Evolutionary conservation across 2,797 vertebrate species (phyloP).

Genomic region (Cottoperca gobio): DNA sequence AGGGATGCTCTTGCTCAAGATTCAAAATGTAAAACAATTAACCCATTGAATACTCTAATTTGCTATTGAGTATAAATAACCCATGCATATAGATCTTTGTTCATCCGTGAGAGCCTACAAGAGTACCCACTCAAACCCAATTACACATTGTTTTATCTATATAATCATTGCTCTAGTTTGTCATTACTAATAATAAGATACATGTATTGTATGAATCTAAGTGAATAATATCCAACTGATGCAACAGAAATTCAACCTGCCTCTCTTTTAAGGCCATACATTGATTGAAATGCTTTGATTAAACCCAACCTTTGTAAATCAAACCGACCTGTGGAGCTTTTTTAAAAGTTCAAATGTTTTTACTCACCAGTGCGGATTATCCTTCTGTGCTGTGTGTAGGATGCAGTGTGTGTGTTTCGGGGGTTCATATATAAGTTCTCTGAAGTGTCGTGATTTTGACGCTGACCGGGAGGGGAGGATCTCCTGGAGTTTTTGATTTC

Average conservation of each 20-base stretch:
- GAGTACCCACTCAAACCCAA: background rate
- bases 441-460: slow-evolving; percentile 50
- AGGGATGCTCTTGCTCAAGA: background rate
- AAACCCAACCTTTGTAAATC: background rate
- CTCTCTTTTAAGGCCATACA: background rate
- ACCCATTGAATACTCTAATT: background rate
- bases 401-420: background rate
- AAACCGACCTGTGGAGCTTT: background rate
- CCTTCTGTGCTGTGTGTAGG: slow-evolving; percentile 7
- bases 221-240: slow-evolving; percentile 1
- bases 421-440: slow-evolving; percentile 69
- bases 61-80: background rate
- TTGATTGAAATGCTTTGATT: background rate
- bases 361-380: slow-evolving; percentile 59
- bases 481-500: slow-evolving; percentile 40
- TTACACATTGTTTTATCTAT: background rate
- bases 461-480: slow-evolving; percentile 65
- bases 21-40: background rate
- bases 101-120: background rate
- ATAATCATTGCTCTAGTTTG: background rate
- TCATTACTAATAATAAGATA: background rate
- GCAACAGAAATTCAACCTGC: background rate
- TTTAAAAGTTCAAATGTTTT: background rate
- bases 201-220: background rate
- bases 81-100: background rate